A percentile compares a stretch with the other conserved stretches of the same genome.
These are phyloP conservation scores for Cybosia mesomella DNA, from an alignment of 2,888 invertebrate genomes.

Conservation along the genomic window DNA sequence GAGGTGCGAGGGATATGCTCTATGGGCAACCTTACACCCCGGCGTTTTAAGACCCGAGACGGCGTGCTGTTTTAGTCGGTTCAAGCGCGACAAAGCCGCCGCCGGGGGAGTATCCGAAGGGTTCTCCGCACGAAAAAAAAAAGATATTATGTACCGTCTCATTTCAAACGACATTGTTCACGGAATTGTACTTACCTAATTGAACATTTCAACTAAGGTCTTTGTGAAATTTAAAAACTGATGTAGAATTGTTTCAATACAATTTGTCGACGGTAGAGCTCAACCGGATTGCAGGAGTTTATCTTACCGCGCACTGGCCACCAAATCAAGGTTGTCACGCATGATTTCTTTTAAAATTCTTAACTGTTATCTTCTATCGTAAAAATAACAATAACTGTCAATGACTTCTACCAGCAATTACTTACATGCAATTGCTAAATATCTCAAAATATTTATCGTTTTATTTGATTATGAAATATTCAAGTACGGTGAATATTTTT, in stretches of 20 bases:
- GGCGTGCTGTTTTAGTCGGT: no score
- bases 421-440: constrained; percentile 33
- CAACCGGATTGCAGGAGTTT: constrained; percentile 56
- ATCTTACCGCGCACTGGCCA: constrained; percentile 41
- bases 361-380: constrained; percentile 15
- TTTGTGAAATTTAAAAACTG: background rate
- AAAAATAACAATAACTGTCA: constrained; percentile 34
- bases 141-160: constrained; percentile 33
- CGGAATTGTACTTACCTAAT: background rate
- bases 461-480: constrained; percentile 31
- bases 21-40: no score
- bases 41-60: no score
- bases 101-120: no score
- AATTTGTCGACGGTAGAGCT: constrained; percentile 51
- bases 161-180: constrained; percentile 19
- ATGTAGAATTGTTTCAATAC: constrained; percentile 39
- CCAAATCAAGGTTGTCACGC: constrained; percentile 44
- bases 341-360: constrained; percentile 15
- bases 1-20: no score
- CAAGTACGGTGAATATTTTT: constrained; percentile 12
- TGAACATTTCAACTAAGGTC: background rate
- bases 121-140: no score
- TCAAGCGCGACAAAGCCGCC: no score
- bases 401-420: constrained; percentile 28
- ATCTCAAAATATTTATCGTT: constrained; percentile 27